A percentile compares a stretch with the other conserved stretches of the same genome.
phyloP scores from a whole-genome alignment of 2,113 vertebrate species.

The Gymnocephalus cernua region DNA sequence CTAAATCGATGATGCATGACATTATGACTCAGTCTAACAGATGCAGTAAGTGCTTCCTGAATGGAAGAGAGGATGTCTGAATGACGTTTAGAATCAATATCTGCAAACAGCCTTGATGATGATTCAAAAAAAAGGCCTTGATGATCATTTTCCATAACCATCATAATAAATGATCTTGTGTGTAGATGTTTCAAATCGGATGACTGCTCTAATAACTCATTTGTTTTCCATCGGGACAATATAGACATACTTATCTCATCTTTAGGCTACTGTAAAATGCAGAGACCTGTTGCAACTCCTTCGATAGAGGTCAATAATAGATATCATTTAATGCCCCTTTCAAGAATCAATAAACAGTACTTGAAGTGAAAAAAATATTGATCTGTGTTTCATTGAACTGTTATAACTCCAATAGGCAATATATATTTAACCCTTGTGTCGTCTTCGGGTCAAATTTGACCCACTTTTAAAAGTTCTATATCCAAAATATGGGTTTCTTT shows the following conservation, averaged over 20 bases:
- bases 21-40: not conserved
- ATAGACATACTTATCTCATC: not conserved
- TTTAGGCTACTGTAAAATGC: not conserved
- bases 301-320: not conserved
- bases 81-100: slow-evolving; percentile 14
- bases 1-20: not conserved
- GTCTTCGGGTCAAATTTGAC: too few species aligned
- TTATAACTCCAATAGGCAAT: not conserved
- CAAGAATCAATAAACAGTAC: not conserved
- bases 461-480: too few species aligned
- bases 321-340: not conserved
- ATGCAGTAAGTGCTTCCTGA: slow-evolving; percentile 33
- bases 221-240: not conserved
- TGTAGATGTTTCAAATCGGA: not conserved
- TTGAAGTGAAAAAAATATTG: not conserved
- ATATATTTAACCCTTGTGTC: too few species aligned
- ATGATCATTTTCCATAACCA: not conserved
- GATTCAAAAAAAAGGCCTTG: not conserved
- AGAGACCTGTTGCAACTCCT: not conserved
- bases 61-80: not conserved
- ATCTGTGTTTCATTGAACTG: not conserved
- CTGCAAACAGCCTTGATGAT: slow-evolving; percentile 8
- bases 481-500: too few species aligned
- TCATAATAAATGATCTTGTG: not conserved
- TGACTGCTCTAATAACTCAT: not conserved